A percentile compares a stretch with the other conserved stretches of the same genome.
phyloP scores from a whole-genome alignment of 2,113 vertebrate species.

The Dromiciops gliroides region DNA sequence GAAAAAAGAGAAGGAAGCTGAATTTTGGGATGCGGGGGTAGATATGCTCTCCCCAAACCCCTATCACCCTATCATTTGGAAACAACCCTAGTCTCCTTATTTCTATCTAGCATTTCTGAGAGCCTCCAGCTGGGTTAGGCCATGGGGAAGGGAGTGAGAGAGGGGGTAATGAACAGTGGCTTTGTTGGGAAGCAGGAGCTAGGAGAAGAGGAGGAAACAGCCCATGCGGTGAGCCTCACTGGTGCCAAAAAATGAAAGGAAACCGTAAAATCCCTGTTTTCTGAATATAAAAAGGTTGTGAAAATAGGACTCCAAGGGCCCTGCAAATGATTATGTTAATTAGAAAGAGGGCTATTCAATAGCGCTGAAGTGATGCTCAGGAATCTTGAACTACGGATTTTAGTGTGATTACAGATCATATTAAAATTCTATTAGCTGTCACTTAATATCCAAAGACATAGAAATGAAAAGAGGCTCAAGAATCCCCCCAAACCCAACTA shows the following conservation, averaged over 20 bases:
- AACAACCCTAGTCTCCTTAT: neutral
- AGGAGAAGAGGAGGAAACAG: conserved; percentile 46
- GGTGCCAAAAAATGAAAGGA: conserved; percentile 69
- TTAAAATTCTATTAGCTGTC: conserved; percentile 83
- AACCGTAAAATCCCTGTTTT: conserved; percentile 80
- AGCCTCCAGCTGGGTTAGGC: neutral
- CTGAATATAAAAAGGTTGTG: conserved; percentile 79
- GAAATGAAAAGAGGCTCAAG: conserved; percentile 9
- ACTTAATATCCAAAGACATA: conserved; percentile 63
- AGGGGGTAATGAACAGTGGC: neutral
- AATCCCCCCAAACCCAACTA: neutral
- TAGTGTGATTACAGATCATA: conserved; percentile 83
- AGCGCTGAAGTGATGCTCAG: conserved; percentile 80
- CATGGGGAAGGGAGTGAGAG: neutral
- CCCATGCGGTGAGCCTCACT: conserved; percentile 54
- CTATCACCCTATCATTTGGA: neutral
- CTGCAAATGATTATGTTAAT: conserved; percentile 82
- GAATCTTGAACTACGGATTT: conserved; percentile 83
- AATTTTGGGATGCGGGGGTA: neutral
- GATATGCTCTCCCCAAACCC: neutral
- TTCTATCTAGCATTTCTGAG: neutral
- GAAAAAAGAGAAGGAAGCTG: neutral
- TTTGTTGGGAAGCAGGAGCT: neutral
- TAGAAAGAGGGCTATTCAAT: conserved; percentile 81
- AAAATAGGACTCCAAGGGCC: conserved; percentile 82